Evolutionary conservation across 2,888 invertebrate species (phyloP).

Genomic region (Aspidiotus destructor): DNA sequence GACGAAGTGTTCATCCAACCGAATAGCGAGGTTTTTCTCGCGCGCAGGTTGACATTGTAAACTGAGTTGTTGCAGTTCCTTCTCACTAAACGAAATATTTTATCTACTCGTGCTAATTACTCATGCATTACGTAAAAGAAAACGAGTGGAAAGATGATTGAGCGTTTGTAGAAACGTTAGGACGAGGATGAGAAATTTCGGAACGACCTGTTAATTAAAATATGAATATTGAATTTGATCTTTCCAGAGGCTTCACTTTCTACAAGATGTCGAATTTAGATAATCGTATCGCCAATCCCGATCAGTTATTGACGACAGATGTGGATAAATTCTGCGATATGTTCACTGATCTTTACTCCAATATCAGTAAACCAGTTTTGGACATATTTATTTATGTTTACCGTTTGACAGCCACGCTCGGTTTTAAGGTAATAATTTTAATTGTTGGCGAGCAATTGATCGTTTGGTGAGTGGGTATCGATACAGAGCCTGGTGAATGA

Average conservation of each 20-base stretch:
- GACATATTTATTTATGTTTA: conserved; percentile 92
- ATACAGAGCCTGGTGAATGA: no score
- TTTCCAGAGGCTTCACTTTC: conserved; percentile 75
- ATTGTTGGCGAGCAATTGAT: neutral
- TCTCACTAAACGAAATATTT: no score
- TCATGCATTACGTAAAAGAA: neutral
- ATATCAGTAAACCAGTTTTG: conserved; percentile 87
- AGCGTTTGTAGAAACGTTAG: neutral
- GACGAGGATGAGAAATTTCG: no score
- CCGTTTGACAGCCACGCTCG: conserved; percentile 74
- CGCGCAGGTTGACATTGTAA: no score
- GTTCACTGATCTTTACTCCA: conserved; percentile 89
- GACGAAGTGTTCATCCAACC: no score
- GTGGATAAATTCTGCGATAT: conserved; percentile 96
- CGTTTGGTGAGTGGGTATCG: no score
- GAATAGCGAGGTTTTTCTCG: no score
- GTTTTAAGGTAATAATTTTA: conserved; percentile 53
- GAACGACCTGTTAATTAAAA: no score
- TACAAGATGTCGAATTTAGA: conserved; percentile 95
- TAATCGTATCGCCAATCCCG: conserved; percentile 88
- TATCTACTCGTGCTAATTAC: no score
- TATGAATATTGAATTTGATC: neutral
- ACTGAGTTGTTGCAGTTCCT: no score
- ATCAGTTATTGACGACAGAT: conserved; percentile 89
- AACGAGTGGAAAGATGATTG: neutral